phyloP scores from a whole-genome alignment of 2,113 vertebrate genomes.

The Chionodraco myersi region DNA sequence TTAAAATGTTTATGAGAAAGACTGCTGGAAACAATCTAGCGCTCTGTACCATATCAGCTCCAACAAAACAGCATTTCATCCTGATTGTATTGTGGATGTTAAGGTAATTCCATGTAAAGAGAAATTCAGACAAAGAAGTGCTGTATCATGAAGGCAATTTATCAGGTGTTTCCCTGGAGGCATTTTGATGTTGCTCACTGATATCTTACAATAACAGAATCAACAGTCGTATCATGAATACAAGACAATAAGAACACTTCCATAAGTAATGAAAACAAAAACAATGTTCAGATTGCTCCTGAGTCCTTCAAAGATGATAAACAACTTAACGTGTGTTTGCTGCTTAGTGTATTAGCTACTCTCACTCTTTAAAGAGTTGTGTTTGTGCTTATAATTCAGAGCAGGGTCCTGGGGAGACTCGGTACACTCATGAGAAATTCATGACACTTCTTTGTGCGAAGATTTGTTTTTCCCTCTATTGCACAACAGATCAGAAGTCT shows the following conservation, averaged over 20 bases:
- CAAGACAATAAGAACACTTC: constrained; percentile 33
- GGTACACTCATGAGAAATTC: constrained; percentile 77
- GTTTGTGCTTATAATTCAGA: constrained; percentile 74
- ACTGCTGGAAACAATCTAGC: background rate
- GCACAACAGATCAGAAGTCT: constrained; percentile 41
- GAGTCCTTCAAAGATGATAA: constrained; percentile 46
- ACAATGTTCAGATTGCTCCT: constrained; percentile 18
- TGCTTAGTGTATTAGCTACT: constrained; percentile 50
- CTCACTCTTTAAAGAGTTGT: constrained; percentile 24
- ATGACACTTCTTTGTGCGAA: constrained; percentile 73
- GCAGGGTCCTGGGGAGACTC: constrained; percentile 59
- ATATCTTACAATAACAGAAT: constrained; percentile 23
- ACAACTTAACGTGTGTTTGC: constrained; percentile 47
- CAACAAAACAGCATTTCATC: background rate
- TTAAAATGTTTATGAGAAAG: background rate
- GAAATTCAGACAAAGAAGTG: background rate
- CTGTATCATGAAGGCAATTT: constrained; percentile 22
- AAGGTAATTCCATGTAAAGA: background rate
- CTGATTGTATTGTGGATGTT: background rate
- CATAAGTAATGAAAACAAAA: constrained; percentile 63
- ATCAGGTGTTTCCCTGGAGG: constrained; percentile 4
- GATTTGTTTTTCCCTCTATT: constrained; percentile 68
- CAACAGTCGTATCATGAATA: constrained; percentile 20
- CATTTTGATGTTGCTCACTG: constrained; percentile 2
- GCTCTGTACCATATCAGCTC: background rate